These are phyloP conservation scores for Sandelia bainsii DNA, from an alignment of 2,797 vertebrate genomes.

Conservation along the genomic window DNA sequence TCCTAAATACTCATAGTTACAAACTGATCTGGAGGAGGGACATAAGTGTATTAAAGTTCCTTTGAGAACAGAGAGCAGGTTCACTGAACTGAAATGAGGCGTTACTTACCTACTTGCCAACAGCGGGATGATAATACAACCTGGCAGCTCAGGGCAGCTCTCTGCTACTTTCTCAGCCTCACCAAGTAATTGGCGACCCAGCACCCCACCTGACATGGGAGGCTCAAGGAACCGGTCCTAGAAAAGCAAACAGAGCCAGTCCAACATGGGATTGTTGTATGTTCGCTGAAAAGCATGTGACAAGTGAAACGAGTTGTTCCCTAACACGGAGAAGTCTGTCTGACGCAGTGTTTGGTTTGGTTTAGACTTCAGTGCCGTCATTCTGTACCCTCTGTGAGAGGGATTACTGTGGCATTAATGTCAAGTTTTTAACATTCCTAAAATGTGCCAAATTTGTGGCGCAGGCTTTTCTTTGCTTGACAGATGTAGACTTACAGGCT, in stretches of 20 bases:
- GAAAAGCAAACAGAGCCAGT: conserved; percentile 77
- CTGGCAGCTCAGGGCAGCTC: conserved; percentile 84
- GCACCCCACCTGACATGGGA: conserved; percentile 77
- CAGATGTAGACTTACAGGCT: neutral
- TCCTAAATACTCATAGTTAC: conserved; percentile 56
- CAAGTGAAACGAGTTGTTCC: conserved; percentile 49
- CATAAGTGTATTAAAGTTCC: conserved; percentile 49
- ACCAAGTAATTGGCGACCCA: conserved; percentile 85
- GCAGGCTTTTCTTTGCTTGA: neutral
- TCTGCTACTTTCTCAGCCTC: conserved; percentile 84
- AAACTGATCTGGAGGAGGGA: conserved; percentile 51
- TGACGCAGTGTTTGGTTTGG: conserved; percentile 60
- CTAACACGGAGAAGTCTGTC: conserved; percentile 56
- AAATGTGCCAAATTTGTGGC: conserved; percentile 5
- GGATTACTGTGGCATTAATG: neutral
- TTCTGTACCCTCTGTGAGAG: neutral
- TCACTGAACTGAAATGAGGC: conserved; percentile 68
- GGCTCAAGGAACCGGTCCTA: conserved; percentile 68
- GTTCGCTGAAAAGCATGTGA: conserved; percentile 75
- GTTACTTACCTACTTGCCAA: conserved; percentile 73
- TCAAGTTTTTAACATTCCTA: conserved; percentile 22
- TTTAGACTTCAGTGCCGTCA: conserved; percentile 49
- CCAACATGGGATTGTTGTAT: conserved; percentile 73
- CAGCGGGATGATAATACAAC: conserved; percentile 81
- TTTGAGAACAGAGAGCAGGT: conserved; percentile 57